Evolutionary conservation across 2,888 invertebrate genomes (phyloP).

Genomic region (Drosophila testacea): DNA sequence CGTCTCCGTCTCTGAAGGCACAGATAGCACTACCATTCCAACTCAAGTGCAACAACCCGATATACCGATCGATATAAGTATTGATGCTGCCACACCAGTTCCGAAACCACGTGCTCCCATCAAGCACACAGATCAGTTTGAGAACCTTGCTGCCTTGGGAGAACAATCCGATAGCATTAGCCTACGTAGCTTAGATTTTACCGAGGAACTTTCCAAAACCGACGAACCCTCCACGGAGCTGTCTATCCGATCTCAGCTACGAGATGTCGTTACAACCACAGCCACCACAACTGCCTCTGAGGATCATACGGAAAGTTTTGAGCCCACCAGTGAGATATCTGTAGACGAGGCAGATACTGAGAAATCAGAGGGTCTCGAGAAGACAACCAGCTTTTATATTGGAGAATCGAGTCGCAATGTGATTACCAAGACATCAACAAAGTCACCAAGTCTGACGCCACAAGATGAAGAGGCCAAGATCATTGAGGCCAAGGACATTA

Average conservation of each 20-base stretch:
- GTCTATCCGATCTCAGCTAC: conserved; percentile 68
- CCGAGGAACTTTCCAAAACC: conserved; percentile 81
- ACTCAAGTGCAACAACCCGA: conserved; percentile 64
- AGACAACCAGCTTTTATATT: conserved; percentile 84
- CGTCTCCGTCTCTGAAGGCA: conserved; percentile 66
- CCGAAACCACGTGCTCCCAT: conserved; percentile 84
- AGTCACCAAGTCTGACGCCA: conserved; percentile 58
- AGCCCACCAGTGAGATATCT: conserved; percentile 79
- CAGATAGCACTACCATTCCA: conserved; percentile 73
- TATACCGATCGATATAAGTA: conserved; percentile 53
- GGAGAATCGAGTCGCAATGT: conserved; percentile 85
- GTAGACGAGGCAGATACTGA: conserved; percentile 77
- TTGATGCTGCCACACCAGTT: conserved; percentile 73
- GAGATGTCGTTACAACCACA: conserved; percentile 70
- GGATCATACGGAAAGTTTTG: conserved; percentile 79
- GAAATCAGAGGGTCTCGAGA: conserved; percentile 63
- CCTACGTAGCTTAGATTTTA: conserved; percentile 81
- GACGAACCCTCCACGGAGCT: conserved; percentile 81
- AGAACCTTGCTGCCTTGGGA: conserved; percentile 76
- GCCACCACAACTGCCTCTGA: conserved; percentile 77
- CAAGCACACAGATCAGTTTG: conserved; percentile 74
- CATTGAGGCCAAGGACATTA: conserved; percentile 73
- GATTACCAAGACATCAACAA: conserved; percentile 82
- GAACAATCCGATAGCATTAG: conserved; percentile 82
- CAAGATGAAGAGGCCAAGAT: conserved; percentile 60